Evolutionary conservation across 2,113 vertebrate species (phyloP).

Genomic region (Chitala chitala): DNA sequence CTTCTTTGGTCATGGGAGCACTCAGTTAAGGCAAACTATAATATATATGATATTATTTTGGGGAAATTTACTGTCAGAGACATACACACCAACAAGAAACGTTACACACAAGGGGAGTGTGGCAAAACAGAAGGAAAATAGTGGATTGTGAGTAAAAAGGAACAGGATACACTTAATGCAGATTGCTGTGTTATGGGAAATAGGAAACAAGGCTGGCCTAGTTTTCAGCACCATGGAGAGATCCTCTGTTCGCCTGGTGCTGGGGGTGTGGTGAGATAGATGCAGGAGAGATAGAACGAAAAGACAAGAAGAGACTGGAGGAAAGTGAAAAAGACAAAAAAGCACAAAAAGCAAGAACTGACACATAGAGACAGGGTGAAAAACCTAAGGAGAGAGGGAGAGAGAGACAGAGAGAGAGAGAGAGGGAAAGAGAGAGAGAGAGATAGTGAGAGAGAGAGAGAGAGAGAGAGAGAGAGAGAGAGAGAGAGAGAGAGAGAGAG

Average conservation of each 20-base stretch:
- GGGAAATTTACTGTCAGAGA: background rate
- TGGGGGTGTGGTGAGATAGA: conserved; percentile 22
- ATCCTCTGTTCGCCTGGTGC: conserved; percentile 11
- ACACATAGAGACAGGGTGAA: background rate
- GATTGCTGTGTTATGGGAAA: background rate
- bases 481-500: conserved; percentile 22
- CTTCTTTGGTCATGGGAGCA: background rate
- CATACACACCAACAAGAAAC: background rate
- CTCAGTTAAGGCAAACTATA: too few relatives aligned
- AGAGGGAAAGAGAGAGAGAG: background rate
- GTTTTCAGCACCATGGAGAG: conserved; percentile 48
- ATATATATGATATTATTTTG: background rate
- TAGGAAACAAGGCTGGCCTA: conserved; percentile 41
- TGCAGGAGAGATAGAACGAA: background rate
- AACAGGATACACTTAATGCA: background rate
- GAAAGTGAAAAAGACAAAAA: background rate
- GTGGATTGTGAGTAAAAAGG: background rate
- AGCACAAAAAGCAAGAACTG: background rate
- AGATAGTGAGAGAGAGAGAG: background rate
- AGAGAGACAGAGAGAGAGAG: background rate
- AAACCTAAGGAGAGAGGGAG: background rate
- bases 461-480: conserved; percentile 5
- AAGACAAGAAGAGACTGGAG: background rate
- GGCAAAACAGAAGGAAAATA: background rate
- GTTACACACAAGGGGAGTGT: background rate